Evolutionary conservation across 53 echinoderm and acorn worm genomes (phyloP), one percentile per base, ranked within the genome.

Genomic region (Temnopleurus reevesii): DNA sequence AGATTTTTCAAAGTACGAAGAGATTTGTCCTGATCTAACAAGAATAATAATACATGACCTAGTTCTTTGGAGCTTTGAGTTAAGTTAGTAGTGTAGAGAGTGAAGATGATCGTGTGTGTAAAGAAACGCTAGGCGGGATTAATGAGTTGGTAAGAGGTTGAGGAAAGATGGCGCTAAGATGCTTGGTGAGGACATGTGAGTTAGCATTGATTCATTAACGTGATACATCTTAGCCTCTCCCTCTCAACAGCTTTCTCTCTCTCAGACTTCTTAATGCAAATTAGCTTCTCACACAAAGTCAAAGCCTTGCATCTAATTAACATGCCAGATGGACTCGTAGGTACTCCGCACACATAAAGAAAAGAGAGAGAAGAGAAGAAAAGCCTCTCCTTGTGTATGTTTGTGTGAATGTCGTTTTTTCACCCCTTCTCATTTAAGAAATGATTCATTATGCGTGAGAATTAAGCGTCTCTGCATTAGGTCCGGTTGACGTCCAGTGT

Each of bases 381-480:
- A 55, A 55, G 57, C 55, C 57, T 54, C 83, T 83, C 83, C 55
- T 55, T 83, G 55, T 83, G 55, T 83, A 47, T 83, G 83, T 83
- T 53, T 83, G 83, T 53, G 55, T 55, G 83, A 53, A 53, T 83
- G 59, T 66, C 49, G 21, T 38, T 87, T 65, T 64, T 25, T 71
- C 17, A 49, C 29, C 23, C 34, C 47, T 71, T 29, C 88, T 87
- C 88, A 36, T 87, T 87, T 87, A 66, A 36, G 88, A 71, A 65
- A 71, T 87, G 88, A 87, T 87, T 87, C 88, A 87, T 87, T 87
- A 87, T 87, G 66, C 88, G 88, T 87, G 88, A 87, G 66, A 87
- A 66, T 87, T 87, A 87, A 87, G 88, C 31, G 66, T 66, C 88
- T 87, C 64, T 87, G 87, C 87, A 87, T 87, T 87, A 51, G 59